Evolutionary conservation across 1,140 invertebrate genomes (phyloP).

Genomic region (Achroia grisella): DNA sequence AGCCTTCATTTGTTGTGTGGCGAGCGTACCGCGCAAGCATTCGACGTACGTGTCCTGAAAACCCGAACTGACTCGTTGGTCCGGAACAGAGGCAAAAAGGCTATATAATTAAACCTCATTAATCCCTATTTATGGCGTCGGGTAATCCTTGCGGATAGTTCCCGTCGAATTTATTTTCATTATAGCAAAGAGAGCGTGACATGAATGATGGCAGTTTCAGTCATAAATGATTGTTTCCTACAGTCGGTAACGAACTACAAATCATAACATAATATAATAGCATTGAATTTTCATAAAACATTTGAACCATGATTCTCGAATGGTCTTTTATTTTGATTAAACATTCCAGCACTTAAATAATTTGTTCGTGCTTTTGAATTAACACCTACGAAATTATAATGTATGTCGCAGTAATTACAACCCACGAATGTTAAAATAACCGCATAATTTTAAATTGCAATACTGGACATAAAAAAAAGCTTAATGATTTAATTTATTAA

Average conservation of each 20-base stretch:
- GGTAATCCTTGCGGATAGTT: constrained; percentile 33
- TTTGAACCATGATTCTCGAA: background rate
- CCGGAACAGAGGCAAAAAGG: constrained; percentile 24
- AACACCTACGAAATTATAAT: background rate
- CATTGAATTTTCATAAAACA: constrained; percentile 1
- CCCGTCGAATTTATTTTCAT: constrained; percentile 24
- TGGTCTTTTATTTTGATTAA: constrained; percentile 9
- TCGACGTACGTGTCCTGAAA: constrained; percentile 37
- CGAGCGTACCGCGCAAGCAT: constrained; percentile 1
- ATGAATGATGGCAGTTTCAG: constrained; percentile 14
- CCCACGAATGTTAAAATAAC: background rate
- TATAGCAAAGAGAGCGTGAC: constrained; percentile 10
- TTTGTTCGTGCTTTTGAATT: background rate
- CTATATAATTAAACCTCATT: constrained; percentile 53
- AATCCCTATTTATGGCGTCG: constrained; percentile 43
- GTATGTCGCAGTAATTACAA: background rate
- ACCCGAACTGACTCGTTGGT: constrained; percentile 7
- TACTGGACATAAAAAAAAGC: background rate
- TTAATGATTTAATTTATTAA: background rate
- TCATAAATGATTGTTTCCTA: constrained; percentile 9
- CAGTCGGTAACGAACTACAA: constrained; percentile 3
- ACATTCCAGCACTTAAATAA: background rate
- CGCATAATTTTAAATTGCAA: background rate
- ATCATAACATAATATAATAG: background rate
- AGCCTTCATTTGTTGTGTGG: constrained; percentile 15